These are phyloP conservation scores for Melinopterus prodromus DNA, from an alignment of 2,888 invertebrate genomes.

Conservation along the genomic window DNA sequence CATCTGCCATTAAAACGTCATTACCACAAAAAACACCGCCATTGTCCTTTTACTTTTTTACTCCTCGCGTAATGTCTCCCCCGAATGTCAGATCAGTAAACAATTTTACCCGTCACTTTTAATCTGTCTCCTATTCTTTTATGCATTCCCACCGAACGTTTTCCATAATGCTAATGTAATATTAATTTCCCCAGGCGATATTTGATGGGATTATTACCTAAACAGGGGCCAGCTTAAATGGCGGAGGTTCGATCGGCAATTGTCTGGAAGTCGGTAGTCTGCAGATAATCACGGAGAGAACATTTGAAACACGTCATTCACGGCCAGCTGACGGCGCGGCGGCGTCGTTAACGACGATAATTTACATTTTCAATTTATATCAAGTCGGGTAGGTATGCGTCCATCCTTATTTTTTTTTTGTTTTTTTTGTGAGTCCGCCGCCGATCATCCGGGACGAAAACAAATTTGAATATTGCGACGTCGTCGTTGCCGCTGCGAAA, in stretches of 20 bases:
- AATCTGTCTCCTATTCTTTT: background rate
- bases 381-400: constrained; percentile 18
- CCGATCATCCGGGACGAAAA: constrained; percentile 19
- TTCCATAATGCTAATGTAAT: background rate
- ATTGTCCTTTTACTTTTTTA: background rate
- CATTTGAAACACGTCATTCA: constrained; percentile 45
- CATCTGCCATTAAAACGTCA: background rate
- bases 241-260: background rate
- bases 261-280: background rate
- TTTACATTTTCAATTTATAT: constrained; percentile 42
- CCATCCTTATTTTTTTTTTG: background rate
- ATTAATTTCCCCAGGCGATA: background rate
- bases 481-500: constrained; percentile 17
- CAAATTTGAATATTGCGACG: constrained; percentile 29
- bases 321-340: constrained; percentile 46
- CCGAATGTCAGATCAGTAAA: background rate
- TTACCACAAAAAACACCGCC: background rate
- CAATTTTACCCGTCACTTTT: background rate
- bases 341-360: constrained; percentile 37
- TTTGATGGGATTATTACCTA: too few species aligned
- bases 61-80: background rate
- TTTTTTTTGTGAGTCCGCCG: background rate
- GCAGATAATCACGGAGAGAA: background rate
- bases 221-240: background rate
- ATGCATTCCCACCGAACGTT: background rate